Percentiles rank a stretch among this genome's conserved stretches.
phyloP scores from a whole-genome alignment of 2,113 vertebrate species.

The Galeopterus variegatus region DNA sequence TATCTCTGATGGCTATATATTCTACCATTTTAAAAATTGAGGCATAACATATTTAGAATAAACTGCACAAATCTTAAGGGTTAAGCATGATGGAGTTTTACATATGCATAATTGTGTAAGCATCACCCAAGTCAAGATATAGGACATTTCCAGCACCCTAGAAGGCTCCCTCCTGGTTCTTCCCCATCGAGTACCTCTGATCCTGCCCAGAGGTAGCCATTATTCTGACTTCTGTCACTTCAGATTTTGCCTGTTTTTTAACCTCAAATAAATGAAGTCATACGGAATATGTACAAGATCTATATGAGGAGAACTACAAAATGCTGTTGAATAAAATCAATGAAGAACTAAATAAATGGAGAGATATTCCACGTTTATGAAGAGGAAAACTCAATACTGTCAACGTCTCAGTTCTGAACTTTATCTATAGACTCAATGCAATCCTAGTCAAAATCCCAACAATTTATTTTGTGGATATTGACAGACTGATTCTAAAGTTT shows the following conservation, averaged over 20 bases:
- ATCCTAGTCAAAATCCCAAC: not conserved
- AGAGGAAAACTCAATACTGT: not conserved
- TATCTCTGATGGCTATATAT: not conserved
- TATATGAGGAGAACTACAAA: not conserved
- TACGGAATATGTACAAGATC: not conserved
- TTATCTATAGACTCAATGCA: not conserved
- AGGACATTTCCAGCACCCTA: not conserved
- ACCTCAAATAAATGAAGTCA: not conserved
- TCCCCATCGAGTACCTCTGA: not conserved
- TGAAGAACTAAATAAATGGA: not conserved
- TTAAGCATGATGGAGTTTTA: not conserved
- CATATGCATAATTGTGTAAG: not conserved
- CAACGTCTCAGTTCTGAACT: not conserved
- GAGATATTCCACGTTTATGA: not conserved
- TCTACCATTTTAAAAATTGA: not conserved
- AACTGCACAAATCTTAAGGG: not conserved
- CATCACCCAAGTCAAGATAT: not conserved
- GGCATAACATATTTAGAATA: not conserved
- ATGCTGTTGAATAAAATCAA: not conserved
- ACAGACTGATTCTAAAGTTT: not conserved
- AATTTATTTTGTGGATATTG: not conserved
- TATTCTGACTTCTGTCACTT: not conserved
- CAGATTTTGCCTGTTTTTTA: not conserved
- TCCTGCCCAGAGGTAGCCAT: not conserved
- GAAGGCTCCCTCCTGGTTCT: not conserved